A percentile compares a stretch with the other conserved stretches of the same genome.
Evolutionary conservation across 2,888 invertebrate genomes (phyloP).

Genomic region (Acanthopleura granulata): DNA sequence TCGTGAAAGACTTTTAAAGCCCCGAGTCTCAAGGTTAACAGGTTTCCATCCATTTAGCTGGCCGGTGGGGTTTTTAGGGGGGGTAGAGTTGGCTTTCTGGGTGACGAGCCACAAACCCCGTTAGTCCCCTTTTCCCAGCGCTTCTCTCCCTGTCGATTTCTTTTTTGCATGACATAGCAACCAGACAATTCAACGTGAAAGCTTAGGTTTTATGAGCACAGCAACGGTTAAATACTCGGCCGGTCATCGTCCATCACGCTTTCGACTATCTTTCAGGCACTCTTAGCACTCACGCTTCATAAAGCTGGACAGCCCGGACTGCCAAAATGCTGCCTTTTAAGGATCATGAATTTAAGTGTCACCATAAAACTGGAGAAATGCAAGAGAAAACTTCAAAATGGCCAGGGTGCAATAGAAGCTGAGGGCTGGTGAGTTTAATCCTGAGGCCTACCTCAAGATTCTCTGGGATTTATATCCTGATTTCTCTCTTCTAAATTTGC

Average conservation of each 20-base stretch:
- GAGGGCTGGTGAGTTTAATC: background rate
- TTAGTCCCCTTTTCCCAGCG: too few species aligned
- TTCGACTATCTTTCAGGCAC: background rate
- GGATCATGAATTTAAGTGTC: background rate
- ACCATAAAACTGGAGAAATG: background rate
- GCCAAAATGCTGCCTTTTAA: background rate
- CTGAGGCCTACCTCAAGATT: too few species aligned
- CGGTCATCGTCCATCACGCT: background rate
- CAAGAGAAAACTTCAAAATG: too few species aligned
- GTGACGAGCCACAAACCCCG: background rate
- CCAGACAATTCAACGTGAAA: background rate
- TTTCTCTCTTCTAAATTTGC: too few species aligned
- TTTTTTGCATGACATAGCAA: conserved; percentile 7
- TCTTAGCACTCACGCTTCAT: too few species aligned
- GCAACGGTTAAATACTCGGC: background rate
- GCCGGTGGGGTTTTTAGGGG: background rate
- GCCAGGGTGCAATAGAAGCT: background rate
- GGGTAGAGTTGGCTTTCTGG: background rate
- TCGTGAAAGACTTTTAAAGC: conserved; percentile 13
- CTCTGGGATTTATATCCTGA: too few species aligned
- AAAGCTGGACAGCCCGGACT: too few species aligned
- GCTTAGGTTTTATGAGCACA: background rate
- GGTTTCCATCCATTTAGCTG: conserved; percentile 10
- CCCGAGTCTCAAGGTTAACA: conserved; percentile 2
- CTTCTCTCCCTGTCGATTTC: background rate